These are phyloP conservation scores for Barnardius zonarius DNA, from an alignment of 2,113 vertebrate species.

Conservation along the genomic window DNA sequence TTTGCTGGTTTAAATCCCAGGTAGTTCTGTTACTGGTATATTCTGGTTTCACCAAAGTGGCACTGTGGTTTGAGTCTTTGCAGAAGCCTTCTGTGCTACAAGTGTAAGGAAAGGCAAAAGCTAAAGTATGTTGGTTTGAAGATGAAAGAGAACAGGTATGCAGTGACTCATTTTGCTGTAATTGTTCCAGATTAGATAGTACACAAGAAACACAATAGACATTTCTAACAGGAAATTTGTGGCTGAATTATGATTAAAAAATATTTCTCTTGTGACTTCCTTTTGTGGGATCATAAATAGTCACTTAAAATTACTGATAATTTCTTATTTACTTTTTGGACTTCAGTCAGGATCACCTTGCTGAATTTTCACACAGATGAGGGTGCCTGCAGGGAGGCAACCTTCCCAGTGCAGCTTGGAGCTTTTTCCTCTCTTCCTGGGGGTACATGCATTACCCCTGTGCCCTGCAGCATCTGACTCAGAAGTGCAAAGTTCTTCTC, in stretches of 20 bases:
- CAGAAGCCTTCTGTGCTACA: neutral
- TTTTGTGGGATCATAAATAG: neutral
- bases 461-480: neutral
- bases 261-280: neutral
- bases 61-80: neutral
- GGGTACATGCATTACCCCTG: neutral
- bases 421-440: neutral
- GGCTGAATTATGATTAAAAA: neutral
- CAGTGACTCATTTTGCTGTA: neutral
- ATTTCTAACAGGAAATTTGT: neutral
- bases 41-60: neutral
- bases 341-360: neutral
- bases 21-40: neutral
- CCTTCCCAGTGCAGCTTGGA: neutral
- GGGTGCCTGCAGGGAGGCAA: neutral
- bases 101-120: neutral
- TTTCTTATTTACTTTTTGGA: neutral
- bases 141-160: neutral
- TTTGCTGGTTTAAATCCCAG: neutral
- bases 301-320: neutral
- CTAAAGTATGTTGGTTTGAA: neutral
- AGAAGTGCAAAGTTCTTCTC: constrained; percentile 4
- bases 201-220: neutral
- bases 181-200: neutral
- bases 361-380: neutral